Conservation (phyloP, 2,113 vertebrate species). For the Bungarus multicinctus region DNA sequence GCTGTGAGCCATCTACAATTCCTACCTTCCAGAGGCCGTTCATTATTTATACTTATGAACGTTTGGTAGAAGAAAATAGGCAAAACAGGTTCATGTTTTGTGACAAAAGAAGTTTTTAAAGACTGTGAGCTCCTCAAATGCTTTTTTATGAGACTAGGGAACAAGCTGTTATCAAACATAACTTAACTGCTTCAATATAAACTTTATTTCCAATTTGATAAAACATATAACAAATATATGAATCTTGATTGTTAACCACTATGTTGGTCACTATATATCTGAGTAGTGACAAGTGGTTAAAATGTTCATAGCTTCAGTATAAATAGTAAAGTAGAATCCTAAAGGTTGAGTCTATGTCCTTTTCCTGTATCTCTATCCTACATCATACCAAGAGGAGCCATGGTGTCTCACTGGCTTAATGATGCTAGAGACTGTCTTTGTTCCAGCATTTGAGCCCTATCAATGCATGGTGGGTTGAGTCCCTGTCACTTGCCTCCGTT, state of each 20-base stretch:
- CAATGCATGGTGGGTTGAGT: background rate
- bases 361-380: background rate
- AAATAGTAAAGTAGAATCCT: background rate
- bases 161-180: background rate
- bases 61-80: constrained; percentile 12
- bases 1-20: background rate
- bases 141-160: background rate
- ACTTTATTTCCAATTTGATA: background rate
- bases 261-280: background rate
- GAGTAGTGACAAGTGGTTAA: background rate
- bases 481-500: background rate
- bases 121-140: background rate
- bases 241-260: background rate
- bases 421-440: background rate
- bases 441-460: background rate
- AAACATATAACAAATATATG: background rate
- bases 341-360: background rate
- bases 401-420: background rate
- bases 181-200: background rate
- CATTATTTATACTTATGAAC: constrained; percentile 12
- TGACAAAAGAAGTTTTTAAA: background rate
- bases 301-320: background rate
- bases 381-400: background rate
- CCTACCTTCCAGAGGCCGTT: background rate
- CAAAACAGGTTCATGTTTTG: background rate